These are phyloP conservation scores for Luperina nickerlii DNA, from an alignment of 2,888 invertebrate species.

Conservation along the genomic window DNA sequence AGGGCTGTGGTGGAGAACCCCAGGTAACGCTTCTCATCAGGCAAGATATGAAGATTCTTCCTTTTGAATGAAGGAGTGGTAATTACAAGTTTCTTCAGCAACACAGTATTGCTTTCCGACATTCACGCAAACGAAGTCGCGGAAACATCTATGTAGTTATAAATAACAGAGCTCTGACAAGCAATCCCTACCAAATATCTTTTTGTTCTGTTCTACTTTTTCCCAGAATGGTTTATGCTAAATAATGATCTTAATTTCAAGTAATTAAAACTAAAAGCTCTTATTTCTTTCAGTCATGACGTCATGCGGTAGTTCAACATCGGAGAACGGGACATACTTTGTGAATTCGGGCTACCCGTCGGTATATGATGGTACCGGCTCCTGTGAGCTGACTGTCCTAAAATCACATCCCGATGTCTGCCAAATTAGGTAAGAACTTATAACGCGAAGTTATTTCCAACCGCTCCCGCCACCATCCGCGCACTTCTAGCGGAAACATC, in stretches of 20 bases:
- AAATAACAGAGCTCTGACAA: background rate
- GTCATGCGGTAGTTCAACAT: conserved; percentile 94
- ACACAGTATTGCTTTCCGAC: no score
- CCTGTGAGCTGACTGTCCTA: conserved; percentile 95
- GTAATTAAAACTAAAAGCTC: background rate
- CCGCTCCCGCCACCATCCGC: no score
- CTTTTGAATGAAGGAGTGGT: no score
- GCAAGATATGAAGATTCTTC: no score
- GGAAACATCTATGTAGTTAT: background rate
- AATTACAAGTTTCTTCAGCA: no score
- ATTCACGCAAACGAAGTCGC: no score
- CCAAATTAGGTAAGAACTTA: conserved; percentile 92
- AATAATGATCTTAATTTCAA: background rate
- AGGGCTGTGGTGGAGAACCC: no score
- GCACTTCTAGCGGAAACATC: no score
- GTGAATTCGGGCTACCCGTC: conserved; percentile 95
- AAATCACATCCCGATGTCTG: conserved; percentile 95
- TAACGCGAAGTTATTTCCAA: background rate
- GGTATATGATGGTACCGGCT: conserved; percentile 93
- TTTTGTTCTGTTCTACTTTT: background rate
- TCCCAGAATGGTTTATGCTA: background rate
- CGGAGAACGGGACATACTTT: conserved; percentile 96
- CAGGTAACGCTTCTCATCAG: no score
- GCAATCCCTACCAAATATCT: background rate
- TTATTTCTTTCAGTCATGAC: conserved; percentile 92